These are phyloP conservation scores for Plumapathes pennacea DNA, from an alignment of 92 coral and sea anemone species.

Conservation along the genomic window DNA sequence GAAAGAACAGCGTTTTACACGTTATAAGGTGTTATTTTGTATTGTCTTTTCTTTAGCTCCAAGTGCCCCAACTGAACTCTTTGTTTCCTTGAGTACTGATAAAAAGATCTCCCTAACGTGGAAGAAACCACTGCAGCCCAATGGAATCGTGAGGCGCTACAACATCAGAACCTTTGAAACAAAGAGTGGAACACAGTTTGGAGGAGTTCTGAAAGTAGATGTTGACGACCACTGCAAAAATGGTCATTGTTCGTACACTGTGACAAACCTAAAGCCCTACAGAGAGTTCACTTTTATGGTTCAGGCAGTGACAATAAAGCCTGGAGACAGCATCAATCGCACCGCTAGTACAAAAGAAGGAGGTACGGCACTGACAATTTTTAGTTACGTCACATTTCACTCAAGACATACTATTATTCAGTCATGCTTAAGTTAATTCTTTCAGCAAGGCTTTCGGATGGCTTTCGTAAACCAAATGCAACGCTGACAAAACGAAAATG, in stretches of 20 bases:
- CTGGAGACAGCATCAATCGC: conserved; percentile 32
- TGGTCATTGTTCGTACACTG: not conserved
- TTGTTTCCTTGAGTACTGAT: not conserved
- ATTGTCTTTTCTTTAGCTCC: conserved; percentile 19
- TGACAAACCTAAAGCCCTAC: conserved; percentile 33
- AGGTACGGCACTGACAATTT: conserved; percentile 49
- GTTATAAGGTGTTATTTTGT: too few species aligned
- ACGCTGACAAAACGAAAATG: too few species aligned
- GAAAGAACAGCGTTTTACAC: too few species aligned
- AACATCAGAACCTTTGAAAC: conserved; percentile 26
- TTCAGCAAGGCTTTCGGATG: too few species aligned
- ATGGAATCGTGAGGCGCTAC: conserved; percentile 52
- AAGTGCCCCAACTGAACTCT: conserved; percentile 23
- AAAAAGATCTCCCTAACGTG: conserved; percentile 20
- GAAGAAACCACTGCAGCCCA: conserved; percentile 34
- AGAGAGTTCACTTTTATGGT: conserved; percentile 38
- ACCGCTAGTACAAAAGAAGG: conserved; percentile 42
- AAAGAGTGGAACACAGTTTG: conserved; percentile 23
- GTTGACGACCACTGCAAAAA: too few species aligned
- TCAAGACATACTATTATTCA: too few species aligned
- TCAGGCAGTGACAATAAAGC: conserved; percentile 42
- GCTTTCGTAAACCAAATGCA: too few species aligned
- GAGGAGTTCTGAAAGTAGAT: conserved; percentile 1
- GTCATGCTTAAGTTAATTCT: too few species aligned
- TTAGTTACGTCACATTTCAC: too few species aligned